Conservation (phyloP, 2,888 invertebrate genomes). For the Nephrotoma flavescens region DNA sequence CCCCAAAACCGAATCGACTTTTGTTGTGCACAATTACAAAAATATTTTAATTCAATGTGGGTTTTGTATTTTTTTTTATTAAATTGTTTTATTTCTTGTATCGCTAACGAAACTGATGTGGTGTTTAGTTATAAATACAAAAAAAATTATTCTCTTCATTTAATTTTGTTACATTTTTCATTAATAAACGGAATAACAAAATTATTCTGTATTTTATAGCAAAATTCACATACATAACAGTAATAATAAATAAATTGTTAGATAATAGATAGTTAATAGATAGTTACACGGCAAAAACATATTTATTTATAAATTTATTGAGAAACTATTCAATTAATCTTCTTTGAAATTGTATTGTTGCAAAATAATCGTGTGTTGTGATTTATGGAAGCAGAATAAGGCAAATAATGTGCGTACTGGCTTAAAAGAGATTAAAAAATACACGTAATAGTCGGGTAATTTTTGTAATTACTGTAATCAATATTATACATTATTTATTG, state of each 20-base stretch:
- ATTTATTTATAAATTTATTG: neutral
- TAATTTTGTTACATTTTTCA: neutral
- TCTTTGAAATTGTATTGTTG: neutral
- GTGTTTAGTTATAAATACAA: neutral
- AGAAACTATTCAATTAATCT: neutral
- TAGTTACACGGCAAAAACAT: neutral
- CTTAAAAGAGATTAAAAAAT: neutral
- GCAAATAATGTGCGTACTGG: neutral
- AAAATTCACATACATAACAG: neutral
- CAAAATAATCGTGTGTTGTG: neutral
- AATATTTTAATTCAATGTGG: neutral
- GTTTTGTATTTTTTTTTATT: neutral
- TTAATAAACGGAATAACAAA: neutral
- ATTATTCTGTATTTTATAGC: neutral
- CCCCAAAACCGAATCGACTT: neutral
- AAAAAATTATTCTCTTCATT: neutral
- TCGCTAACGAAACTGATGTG: neutral
- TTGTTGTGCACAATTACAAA: neutral
- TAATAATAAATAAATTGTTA: neutral
- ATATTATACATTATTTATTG: neutral
- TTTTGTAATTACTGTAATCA: neutral
- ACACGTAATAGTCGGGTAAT: neutral
- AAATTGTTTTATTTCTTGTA: neutral
- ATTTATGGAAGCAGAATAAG: neutral
- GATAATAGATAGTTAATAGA: neutral